Conservation (phyloP, 2,113 vertebrate genomes). For the Actinemys pallida region DNA sequence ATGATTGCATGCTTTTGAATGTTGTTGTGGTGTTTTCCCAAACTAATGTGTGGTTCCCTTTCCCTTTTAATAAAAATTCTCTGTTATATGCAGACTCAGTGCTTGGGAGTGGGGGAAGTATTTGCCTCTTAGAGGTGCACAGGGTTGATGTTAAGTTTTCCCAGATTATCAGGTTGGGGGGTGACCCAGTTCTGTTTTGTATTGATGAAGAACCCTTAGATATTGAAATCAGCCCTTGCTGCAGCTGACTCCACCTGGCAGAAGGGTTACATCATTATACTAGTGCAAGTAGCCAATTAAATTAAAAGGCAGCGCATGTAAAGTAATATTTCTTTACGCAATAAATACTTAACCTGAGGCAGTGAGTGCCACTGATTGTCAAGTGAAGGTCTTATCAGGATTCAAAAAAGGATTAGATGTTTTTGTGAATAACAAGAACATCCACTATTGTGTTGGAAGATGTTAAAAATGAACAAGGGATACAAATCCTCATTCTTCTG, state of each 20-base stretch:
- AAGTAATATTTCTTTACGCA: accelerated
- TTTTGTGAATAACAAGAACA: not conserved
- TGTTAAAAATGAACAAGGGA: not conserved
- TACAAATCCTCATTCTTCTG: not conserved
- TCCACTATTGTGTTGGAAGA: not conserved
- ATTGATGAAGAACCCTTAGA: too few species aligned
- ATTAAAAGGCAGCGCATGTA: too few species aligned
- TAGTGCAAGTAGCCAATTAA: accelerated
- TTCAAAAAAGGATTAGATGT: not conserved
- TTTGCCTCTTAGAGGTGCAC: not conserved
- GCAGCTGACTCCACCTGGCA: too few species aligned
- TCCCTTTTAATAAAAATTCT: not conserved
- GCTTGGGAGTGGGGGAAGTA: not conserved
- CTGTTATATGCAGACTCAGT: not conserved
- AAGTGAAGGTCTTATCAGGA: not conserved
- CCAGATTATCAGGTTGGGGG: not conserved
- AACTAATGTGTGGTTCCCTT: not conserved
- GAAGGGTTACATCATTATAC: not conserved
- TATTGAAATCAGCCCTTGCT: too few species aligned
- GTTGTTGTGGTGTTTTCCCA: not conserved
- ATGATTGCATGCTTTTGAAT: not conserved
- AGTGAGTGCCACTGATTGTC: not conserved
- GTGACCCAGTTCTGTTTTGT: not conserved
- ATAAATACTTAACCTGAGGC: not conserved
- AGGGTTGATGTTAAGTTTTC: not conserved